Percentiles rank a stretch among this genome's conserved stretches.
phyloP scores from a whole-genome alignment of 2,888 invertebrate species.

The Drosophila borborema region DNA sequence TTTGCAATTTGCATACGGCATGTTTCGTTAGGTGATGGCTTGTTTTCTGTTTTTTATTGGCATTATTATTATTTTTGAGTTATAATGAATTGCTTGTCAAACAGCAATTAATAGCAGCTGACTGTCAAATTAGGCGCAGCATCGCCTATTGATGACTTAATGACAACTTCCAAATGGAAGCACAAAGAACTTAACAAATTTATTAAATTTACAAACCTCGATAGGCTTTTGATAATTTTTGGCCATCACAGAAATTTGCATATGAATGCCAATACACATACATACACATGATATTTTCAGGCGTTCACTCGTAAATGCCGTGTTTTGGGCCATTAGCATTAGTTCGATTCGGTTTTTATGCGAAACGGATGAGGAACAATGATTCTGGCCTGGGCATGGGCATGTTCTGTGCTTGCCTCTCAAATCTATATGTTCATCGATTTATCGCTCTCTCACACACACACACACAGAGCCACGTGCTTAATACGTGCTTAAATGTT shows the following conservation, averaged over 20 bases:
- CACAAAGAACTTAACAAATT: slow-evolving; percentile 67
- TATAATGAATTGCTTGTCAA: slow-evolving; percentile 71
- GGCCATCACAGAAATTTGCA: slow-evolving; percentile 70
- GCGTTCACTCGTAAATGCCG: slow-evolving; percentile 44
- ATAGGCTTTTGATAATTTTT: slow-evolving; percentile 72
- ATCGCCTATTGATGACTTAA: slow-evolving; percentile 65
- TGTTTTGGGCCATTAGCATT: slow-evolving; percentile 66
- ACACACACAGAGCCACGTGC: slow-evolving; percentile 49
- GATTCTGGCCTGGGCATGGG: slow-evolving; percentile 47
- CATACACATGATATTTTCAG: slow-evolving; percentile 31
- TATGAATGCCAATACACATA: slow-evolving; percentile 58
- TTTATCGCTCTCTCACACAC: slow-evolving; percentile 54
- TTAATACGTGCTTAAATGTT: slow-evolving; percentile 81
- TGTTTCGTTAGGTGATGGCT: slow-evolving; percentile 6
- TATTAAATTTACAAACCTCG: slow-evolving; percentile 67
- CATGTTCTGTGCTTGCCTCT: slow-evolving; percentile 28
- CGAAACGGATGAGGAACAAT: slow-evolving; percentile 64
- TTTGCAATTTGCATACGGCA: slow-evolving; percentile 61
- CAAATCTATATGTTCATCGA: slow-evolving; percentile 66
- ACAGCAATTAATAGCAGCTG: slow-evolving; percentile 71
- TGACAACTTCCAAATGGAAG: slow-evolving; percentile 76
- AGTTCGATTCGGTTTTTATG: slow-evolving; percentile 64
- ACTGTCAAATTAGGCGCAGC: slow-evolving; percentile 65
- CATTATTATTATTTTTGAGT: background rate
- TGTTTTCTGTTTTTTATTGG: slow-evolving; percentile 5